Evolutionary conservation across 1,140 invertebrate species (phyloP).

Genomic region (Pseudoatta argentina): DNA sequence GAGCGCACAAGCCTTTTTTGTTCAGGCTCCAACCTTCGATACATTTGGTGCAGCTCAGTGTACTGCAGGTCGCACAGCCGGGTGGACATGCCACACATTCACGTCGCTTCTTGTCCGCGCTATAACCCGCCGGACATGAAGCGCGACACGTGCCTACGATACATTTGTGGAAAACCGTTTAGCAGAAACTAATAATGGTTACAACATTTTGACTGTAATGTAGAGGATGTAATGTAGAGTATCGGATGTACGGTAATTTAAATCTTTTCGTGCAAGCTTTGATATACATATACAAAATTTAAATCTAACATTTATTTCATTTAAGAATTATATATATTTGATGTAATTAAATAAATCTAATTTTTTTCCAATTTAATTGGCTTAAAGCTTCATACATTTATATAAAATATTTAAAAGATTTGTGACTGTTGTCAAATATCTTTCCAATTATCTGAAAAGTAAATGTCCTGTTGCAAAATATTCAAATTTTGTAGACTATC

Average conservation of each 20-base stretch:
- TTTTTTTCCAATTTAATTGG: not conserved
- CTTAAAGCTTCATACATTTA: not conserved
- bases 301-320: not conserved
- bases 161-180: constrained; percentile 70
- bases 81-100: constrained; percentile 92
- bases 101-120: constrained; percentile 91
- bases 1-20: constrained; percentile 90
- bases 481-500: constrained; percentile 68
- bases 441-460: constrained; percentile 4
- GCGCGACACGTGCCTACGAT: constrained; percentile 82
- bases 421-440: not conserved
- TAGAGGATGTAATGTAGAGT: not conserved
- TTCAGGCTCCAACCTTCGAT: constrained; percentile 90
- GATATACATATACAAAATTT: not conserved
- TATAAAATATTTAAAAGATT: not conserved
- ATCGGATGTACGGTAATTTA: not conserved
- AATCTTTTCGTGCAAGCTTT: not conserved
- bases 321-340: not conserved
- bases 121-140: constrained; percentile 90
- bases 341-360: not conserved
- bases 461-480: not conserved
- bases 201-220: not conserved
- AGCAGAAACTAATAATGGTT: not conserved
- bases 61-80: constrained; percentile 91
- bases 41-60: constrained; percentile 90